Conservation (phyloP, 2,113 vertebrate species). For the Gallinago jamesoni region DNA sequence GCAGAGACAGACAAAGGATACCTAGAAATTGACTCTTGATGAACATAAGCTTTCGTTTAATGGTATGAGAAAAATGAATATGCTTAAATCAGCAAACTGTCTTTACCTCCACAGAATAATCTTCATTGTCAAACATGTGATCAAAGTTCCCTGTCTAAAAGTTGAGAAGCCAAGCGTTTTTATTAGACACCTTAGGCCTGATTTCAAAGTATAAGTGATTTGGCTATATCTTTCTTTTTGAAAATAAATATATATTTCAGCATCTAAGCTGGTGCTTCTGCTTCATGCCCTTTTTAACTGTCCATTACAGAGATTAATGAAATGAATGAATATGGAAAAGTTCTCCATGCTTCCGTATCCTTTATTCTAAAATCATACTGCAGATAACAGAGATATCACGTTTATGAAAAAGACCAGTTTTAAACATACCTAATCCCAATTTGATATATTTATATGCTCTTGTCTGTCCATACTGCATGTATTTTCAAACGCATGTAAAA, state of each 20-base stretch:
- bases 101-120: background rate
- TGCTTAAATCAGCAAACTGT: conserved; percentile 23
- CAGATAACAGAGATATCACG: background rate
- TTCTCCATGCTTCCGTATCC: background rate
- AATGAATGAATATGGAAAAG: background rate
- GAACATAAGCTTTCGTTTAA: conserved; percentile 43
- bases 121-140: conserved; percentile 19
- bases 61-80: background rate
- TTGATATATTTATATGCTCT: background rate
- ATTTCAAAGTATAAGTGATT: conserved; percentile 39
- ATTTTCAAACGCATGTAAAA: background rate
- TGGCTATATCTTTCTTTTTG: background rate
- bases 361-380: background rate
- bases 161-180: background rate
- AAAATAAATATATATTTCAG: background rate
- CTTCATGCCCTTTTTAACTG: background rate
- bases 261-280: background rate
- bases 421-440: background rate
- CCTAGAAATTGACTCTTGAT: background rate
- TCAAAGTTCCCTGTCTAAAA: conserved; percentile 40
- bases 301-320: background rate
- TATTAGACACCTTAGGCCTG: background rate
- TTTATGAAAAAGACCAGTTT: background rate
- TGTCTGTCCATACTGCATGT: background rate
- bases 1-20: conserved; percentile 23